These are phyloP conservation scores for Laterallus jamaicensis DNA, from an alignment of 2,113 vertebrate genomes.

Conservation along the genomic window DNA sequence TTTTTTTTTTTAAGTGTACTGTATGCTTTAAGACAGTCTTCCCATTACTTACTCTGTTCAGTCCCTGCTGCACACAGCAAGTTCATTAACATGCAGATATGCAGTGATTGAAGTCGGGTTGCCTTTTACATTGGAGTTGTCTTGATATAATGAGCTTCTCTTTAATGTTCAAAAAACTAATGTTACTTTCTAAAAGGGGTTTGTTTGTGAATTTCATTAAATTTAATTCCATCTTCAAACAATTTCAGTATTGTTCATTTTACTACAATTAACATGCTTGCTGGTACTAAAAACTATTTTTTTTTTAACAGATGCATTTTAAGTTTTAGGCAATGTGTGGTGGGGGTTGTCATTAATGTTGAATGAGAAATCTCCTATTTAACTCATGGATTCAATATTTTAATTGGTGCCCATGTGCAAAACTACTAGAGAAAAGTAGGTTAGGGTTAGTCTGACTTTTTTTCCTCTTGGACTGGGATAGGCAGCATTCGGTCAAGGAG, in stretches of 20 bases:
- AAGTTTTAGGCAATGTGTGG: conserved; percentile 68
- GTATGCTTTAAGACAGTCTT: conserved; percentile 71
- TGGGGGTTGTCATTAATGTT: conserved; percentile 49
- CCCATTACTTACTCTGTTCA: conserved; percentile 62
- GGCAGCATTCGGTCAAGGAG: background rate
- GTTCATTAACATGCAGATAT: conserved; percentile 86
- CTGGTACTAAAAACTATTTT: conserved; percentile 69
- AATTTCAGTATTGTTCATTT: conserved; percentile 80
- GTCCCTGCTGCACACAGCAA: conserved; percentile 73
- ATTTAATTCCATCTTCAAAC: conserved; percentile 82
- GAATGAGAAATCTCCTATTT: conserved; percentile 71
- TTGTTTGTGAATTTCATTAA: conserved; percentile 86
- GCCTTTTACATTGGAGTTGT: conserved; percentile 81
- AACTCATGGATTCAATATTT: conserved; percentile 65
- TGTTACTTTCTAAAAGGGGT: conserved; percentile 83
- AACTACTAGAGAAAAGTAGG: conserved; percentile 64
- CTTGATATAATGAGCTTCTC: conserved; percentile 83
- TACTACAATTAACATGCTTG: conserved; percentile 79
- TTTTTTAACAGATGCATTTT: conserved; percentile 48
- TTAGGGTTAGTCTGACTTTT: conserved; percentile 30
- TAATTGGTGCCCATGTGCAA: conserved; percentile 65
- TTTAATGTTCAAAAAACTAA: conserved; percentile 85
- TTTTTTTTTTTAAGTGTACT: conserved; percentile 50
- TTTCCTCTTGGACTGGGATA: background rate
- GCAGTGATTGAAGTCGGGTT: conserved; percentile 81